phyloP scores from a whole-genome alignment of 92 coral and sea anemone genomes.

The Parazoanthus atlanticus region DNA sequence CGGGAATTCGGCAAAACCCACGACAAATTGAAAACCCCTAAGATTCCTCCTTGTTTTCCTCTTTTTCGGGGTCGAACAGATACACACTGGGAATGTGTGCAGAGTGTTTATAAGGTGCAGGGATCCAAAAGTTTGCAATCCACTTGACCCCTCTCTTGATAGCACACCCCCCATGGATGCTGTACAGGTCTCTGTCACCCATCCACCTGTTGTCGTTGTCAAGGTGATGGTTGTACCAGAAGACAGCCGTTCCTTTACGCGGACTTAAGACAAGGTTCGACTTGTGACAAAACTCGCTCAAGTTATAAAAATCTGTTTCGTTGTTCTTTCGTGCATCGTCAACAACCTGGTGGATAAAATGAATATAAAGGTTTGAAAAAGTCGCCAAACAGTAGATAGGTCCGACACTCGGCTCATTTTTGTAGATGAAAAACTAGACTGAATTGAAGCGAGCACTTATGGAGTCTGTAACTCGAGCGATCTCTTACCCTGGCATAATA shows the following conservation, averaged over 20 bases:
- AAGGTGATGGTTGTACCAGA: constrained; percentile 95
- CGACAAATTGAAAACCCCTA: background rate
- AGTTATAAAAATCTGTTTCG: constrained; percentile 66
- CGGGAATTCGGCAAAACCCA: background rate
- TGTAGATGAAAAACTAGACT: too few species aligned
- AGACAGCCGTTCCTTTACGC: constrained; percentile 82
- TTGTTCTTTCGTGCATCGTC: constrained; percentile 20
- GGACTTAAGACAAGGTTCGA: constrained; percentile 80
- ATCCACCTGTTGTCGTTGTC: constrained; percentile 89
- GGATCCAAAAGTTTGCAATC: constrained; percentile 93
- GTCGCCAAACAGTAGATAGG: background rate
- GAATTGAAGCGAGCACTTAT: too few species aligned
- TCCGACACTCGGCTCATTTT: too few species aligned
- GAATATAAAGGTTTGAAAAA: too few species aligned
- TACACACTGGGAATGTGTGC: constrained; percentile 62
- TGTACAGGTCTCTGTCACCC: constrained; percentile 80
- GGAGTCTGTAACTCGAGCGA: too few species aligned
- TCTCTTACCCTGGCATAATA: too few species aligned
- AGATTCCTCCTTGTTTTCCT: background rate
- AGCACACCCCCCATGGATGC: constrained; percentile 96
- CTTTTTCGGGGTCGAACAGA: background rate
- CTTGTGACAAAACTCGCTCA: constrained; percentile 77
- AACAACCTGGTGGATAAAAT: constrained; percentile 10
- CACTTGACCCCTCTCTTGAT: constrained; percentile 84
- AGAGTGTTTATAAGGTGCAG: constrained; percentile 73